Evolutionary conservation across 2,888 invertebrate genomes (phyloP), one percentile per base, ranked within the genome.

Genomic region (Steinernema scapterisci): DNA sequence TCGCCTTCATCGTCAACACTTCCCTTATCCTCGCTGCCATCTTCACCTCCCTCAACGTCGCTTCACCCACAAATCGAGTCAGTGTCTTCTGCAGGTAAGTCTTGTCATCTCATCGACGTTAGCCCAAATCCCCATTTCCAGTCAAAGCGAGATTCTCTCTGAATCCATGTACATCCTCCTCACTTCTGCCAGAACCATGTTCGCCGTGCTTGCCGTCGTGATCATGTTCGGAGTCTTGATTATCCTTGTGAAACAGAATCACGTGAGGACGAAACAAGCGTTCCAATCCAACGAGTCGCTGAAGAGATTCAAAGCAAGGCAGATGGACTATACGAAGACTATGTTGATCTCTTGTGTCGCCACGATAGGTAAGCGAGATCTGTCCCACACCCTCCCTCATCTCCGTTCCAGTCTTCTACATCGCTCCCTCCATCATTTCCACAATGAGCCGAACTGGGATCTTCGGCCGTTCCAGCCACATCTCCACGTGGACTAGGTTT

Each of bases 261-360:
- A 63, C 63, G 63, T 63, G 16, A 27, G 63, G 16, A 63, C 16
- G 2, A 63, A 63, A 27, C 63, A 63, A 31, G 63, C 63, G 5
- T 63, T 63, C 63, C 63, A 63, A 2, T 27, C 63, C 16, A 27
- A 63, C 31, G 38, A 63, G 1, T 27, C 27, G 5, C 27, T 63
- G 5, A 21, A 25, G 19, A 9, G 31, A 31, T 63, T 63, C 63
- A 63, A 63, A 13, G 6, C 16, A 11, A 23, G 63, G 1, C 63
- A 63, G 63, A 63, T 63, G 63, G 16, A 63, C 16, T 63, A 63
- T 31, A 63, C 63, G 31, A 63, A 63, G 25, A 63, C 63, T 2
- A 63, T 63, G 63, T 13, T 63, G 6, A 63, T 63, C 2, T 63
- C 63, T 31, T 63, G 63, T 27, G 27, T 63, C 5, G 63, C 63